phyloP scores from a whole-genome alignment of 2,888 invertebrate genomes.

The Mythimna albipuncta region DNA sequence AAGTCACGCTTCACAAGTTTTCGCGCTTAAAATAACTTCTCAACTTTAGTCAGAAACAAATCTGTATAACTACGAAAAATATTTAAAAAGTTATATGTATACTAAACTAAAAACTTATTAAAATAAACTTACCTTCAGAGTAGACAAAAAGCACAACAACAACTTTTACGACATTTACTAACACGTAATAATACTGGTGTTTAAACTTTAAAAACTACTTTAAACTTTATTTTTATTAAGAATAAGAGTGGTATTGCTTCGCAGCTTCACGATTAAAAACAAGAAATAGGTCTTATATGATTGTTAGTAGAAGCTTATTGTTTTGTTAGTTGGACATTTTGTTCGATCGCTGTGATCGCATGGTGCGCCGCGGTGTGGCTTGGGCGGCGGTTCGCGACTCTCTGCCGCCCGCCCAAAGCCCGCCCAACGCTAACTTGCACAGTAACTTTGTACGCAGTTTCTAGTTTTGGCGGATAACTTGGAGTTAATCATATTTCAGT shows the following conservation, averaged over 20 bases:
- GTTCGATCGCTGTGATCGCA: slow-evolving; percentile 71
- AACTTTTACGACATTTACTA: slow-evolving; percentile 60
- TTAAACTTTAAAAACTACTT: slow-evolving; percentile 69
- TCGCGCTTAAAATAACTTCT: slow-evolving; percentile 15
- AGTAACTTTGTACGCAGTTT: slow-evolving; percentile 67
- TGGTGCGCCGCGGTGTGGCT: slow-evolving; percentile 71
- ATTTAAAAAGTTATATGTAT: background rate
- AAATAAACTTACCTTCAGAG: slow-evolving; percentile 75
- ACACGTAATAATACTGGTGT: slow-evolving; percentile 60
- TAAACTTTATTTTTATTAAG: slow-evolving; percentile 66
- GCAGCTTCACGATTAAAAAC: slow-evolving; percentile 66
- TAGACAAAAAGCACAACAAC: slow-evolving; percentile 69
- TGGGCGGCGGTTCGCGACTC: slow-evolving; percentile 77
- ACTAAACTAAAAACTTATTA: slow-evolving; percentile 3
- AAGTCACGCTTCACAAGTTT: background rate
- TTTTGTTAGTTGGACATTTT: slow-evolving; percentile 62
- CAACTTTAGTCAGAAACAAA: slow-evolving; percentile 29
- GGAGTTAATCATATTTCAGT: slow-evolving; percentile 16
- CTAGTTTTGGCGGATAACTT: slow-evolving; percentile 44
- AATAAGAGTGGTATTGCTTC: slow-evolving; percentile 66
- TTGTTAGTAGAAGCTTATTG: slow-evolving; percentile 47
- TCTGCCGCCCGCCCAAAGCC: slow-evolving; percentile 77
- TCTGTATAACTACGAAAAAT: background rate
- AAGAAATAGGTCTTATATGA: slow-evolving; percentile 32
- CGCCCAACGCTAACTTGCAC: slow-evolving; percentile 66